Base-by-base conservation (phyloP, 92 coral and sea anemone genomes). In the Siderastrea radians region DNA sequence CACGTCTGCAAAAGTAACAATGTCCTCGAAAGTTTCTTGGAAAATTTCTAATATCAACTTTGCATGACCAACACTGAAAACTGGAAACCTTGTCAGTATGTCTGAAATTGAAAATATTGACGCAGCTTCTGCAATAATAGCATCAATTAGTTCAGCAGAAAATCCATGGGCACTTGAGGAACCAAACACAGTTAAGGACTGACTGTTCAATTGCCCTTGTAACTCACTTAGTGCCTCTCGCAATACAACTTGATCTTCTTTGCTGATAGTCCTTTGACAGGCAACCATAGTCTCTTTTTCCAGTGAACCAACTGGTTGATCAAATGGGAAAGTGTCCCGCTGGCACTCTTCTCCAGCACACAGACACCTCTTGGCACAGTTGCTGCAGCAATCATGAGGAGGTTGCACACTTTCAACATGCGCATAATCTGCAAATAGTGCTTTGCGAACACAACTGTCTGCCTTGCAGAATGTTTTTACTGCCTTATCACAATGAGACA, bases 21-120 rank as follows among this genome's bases (percentile, higher is more conserved):
- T 71, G 67, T 86, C 90, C 82, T 87, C 90, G 71, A 87, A 87
- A n/a, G 79, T 79, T 61, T 87, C 90, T 69, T 87, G 69, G 15
- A 87, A 68, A 15, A 75, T 49, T 73, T 87, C 86, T 61, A 79
- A 63, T 19, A 87, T 73, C 60, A 59, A 50, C 49, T 77, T 71
- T n/a, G 91, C 86, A 80, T 80, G 91, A n/a, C 16, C 77, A 19
- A 66, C n/a, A 3, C 45, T 49, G 58, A 60, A 80, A 61, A 80
- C 70, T 14, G 76, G 68, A 80, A 80, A 87, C 58, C 79, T 80
- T 63, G 61, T 70, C 47, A 80, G 26, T 4, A 87, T 55, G 76
- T 72, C 59, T 54, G 83, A 76, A 50, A 87, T 49, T 12, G 68
- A 69, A 71, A 76, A 74, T 69, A 80, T 73, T 26, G 82, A 82